Evolutionary conservation across 2,113 vertebrate genomes (phyloP).

Genomic region (Marmota monax): DNA sequence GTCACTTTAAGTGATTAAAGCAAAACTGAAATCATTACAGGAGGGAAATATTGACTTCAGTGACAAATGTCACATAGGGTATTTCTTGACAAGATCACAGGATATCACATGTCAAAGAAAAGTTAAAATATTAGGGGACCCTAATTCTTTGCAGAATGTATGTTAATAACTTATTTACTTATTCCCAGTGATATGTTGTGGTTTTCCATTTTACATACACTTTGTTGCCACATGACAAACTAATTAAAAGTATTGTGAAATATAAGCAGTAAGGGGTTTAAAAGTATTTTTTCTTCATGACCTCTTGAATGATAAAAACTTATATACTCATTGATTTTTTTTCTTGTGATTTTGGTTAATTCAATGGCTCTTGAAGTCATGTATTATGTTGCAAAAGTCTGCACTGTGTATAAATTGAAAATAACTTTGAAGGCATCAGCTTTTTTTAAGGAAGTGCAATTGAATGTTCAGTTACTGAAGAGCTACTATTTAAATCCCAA

Average conservation of each 20-base stretch:
- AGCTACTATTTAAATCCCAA: slow-evolving; percentile 61
- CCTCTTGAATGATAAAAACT: slow-evolving; percentile 64
- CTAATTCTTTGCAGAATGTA: slow-evolving; percentile 65
- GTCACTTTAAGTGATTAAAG: slow-evolving; percentile 77
- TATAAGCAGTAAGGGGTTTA: slow-evolving; percentile 65
- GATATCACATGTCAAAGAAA: slow-evolving; percentile 67
- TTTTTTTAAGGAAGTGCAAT: slow-evolving; percentile 57
- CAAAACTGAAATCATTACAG: slow-evolving; percentile 76
- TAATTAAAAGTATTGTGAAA: slow-evolving; percentile 81
- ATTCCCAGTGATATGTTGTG: slow-evolving; percentile 64
- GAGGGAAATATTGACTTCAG: slow-evolving; percentile 63
- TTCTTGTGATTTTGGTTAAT: slow-evolving; percentile 77
- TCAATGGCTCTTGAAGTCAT: slow-evolving; percentile 68
- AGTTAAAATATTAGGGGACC: slow-evolving; percentile 66
- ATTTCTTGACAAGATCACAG: slow-evolving; percentile 71
- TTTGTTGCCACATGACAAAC: slow-evolving; percentile 75
- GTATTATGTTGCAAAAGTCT: slow-evolving; percentile 49
- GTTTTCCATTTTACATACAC: slow-evolving; percentile 71
- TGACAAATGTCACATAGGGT: slow-evolving; percentile 73
- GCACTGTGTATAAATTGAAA: slow-evolving; percentile 67
- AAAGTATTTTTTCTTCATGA: slow-evolving; percentile 81
- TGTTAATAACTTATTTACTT: slow-evolving; percentile 80
- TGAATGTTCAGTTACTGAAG: slow-evolving; percentile 17
- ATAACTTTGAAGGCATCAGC: slow-evolving; percentile 32
- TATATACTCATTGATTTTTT: slow-evolving; percentile 79